These are phyloP conservation scores for Ophonus ardosiacus DNA, from an alignment of 2,888 invertebrate genomes.

Conservation along the genomic window DNA sequence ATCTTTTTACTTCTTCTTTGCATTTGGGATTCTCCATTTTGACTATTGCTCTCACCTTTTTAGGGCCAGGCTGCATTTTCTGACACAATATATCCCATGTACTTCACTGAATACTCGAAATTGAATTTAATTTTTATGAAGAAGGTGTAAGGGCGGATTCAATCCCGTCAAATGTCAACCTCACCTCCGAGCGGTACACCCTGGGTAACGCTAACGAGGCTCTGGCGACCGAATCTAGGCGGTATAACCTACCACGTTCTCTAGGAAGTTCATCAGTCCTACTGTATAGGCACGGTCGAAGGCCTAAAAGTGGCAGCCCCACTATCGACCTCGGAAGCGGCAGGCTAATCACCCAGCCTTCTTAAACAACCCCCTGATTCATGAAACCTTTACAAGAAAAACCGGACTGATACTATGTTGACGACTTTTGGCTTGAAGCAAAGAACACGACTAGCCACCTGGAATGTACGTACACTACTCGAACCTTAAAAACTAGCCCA, in stretches of 20 bases:
- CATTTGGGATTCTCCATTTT: conserved; percentile 52
- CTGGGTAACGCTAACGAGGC: background rate
- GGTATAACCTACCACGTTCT: conserved; percentile 3
- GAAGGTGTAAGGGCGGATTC: background rate
- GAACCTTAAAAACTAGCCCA: conserved; percentile 6
- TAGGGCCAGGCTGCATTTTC: conserved; percentile 43
- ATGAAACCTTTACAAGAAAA: background rate
- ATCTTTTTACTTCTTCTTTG: conserved; percentile 49
- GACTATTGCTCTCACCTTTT: conserved; percentile 61
- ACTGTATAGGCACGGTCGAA: background rate
- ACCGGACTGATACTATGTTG: background rate
- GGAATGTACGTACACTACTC: background rate
- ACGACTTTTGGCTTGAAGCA: background rate
- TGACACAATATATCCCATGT: conserved; percentile 62
- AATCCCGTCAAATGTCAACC: conserved; percentile 7
- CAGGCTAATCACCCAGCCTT: background rate
- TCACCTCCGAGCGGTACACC: conserved; percentile 18
- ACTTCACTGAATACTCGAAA: conserved; percentile 10
- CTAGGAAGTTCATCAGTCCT: background rate
- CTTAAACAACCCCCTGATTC: conserved; percentile 13
- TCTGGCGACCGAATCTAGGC: background rate
- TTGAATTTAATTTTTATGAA: conserved; percentile 66
- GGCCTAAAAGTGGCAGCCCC: background rate
- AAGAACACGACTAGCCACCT: background rate
- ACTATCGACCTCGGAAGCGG: background rate